Conservation (phyloP, 2,113 vertebrate genomes). For the Canis aureus region DNA sequence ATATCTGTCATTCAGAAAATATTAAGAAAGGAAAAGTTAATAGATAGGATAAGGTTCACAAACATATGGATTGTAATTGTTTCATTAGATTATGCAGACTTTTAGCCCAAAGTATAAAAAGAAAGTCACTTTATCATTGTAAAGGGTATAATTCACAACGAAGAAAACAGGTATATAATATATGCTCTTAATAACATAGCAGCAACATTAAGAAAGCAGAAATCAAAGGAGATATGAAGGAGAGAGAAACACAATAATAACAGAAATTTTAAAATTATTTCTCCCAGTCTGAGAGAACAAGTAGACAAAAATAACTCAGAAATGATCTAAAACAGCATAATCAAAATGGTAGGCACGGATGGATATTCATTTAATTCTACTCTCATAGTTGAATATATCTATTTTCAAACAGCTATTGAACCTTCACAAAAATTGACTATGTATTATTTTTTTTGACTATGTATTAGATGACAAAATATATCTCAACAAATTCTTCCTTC, state of each 20-base stretch:
- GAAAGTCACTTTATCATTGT: conserved; percentile 1
- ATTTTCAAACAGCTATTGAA: conserved; percentile 36
- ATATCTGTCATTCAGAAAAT: background rate
- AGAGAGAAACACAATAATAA: background rate
- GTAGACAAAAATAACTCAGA: conserved; percentile 41
- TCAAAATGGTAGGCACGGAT: conserved; percentile 37
- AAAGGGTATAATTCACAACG: conserved; percentile 15
- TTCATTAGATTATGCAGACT: conserved; percentile 27
- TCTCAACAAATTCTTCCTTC: background rate
- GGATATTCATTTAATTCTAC: conserved; percentile 36
- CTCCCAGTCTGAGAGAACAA: conserved; percentile 21
- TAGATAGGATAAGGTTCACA: background rate
- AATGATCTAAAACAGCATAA: conserved; percentile 13
- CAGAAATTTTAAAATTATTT: conserved; percentile 4
- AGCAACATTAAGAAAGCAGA: conserved; percentile 33
- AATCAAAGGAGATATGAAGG: conserved; percentile 16
- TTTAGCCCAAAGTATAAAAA: conserved; percentile 25
- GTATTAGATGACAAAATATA: conserved; percentile 16
- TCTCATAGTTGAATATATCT: background rate
- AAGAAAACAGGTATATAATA: background rate
- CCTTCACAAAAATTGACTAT: conserved; percentile 20
- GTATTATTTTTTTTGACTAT: background rate
- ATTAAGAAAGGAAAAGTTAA: conserved; percentile 8
- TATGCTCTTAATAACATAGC: background rate
- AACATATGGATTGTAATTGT: background rate